Evolutionary conservation across 2,888 invertebrate species (phyloP).

Genomic region (Beris chalybata): DNA sequence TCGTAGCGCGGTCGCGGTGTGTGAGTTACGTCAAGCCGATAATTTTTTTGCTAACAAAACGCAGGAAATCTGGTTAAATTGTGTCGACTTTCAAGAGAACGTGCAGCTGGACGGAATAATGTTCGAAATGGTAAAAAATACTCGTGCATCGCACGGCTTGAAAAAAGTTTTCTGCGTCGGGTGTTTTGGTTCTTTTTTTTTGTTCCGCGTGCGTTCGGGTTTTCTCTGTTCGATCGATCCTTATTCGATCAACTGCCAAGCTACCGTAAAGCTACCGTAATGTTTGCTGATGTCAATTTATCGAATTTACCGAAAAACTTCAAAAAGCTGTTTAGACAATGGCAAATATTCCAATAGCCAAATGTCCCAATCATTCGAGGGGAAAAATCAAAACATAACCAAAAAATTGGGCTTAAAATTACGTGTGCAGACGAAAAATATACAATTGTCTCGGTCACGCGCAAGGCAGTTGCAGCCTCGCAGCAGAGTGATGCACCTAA

Average conservation of each 20-base stretch:
- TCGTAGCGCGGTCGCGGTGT: constrained; percentile 25
- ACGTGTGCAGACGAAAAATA: constrained; percentile 33
- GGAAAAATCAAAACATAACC: constrained; percentile 38
- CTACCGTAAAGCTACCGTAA: no score
- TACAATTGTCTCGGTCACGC: constrained; percentile 28
- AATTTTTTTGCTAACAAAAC: background rate
- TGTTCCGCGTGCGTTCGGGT: constrained; percentile 3
- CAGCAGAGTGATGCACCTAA: background rate
- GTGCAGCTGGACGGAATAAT: constrained; percentile 3
- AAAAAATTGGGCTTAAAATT: constrained; percentile 35
- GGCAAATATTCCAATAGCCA: constrained; percentile 3
- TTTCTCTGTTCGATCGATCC: background rate
- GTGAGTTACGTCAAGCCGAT: constrained; percentile 20
- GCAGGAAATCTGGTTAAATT: background rate
- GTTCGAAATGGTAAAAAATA: constrained; percentile 24
- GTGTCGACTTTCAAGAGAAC: background rate
- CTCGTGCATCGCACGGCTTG: no score
- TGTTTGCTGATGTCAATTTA: no score
- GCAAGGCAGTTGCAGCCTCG: background rate
- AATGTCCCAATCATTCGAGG: constrained; percentile 14
- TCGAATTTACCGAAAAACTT: background rate
- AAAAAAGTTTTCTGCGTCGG: background rate
- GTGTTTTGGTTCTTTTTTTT: constrained; percentile 18
- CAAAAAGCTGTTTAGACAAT: background rate
- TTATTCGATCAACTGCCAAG: no score